phyloP scores from a whole-genome alignment of 2,888 invertebrate species.

The Aleiodes testaceus region DNA sequence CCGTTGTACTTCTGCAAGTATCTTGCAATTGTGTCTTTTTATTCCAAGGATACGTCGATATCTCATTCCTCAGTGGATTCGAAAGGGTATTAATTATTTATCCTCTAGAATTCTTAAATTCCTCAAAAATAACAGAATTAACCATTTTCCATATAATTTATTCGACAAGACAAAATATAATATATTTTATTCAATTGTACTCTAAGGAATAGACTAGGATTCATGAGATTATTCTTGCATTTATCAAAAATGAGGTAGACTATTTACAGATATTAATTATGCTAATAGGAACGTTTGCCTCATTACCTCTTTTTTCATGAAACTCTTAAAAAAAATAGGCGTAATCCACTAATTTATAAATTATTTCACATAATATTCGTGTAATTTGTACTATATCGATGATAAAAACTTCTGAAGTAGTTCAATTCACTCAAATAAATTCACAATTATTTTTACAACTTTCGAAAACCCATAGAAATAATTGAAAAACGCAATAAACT shows the following conservation, averaged over 20 bases:
- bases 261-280: background rate
- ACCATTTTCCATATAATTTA: conserved; percentile 52
- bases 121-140: conserved; percentile 13
- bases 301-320: background rate
- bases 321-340: background rate
- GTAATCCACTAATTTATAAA: background rate
- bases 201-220: no score
- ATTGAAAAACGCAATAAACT: conserved; percentile 44
- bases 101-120: background rate
- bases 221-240: no score
- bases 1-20: conserved; percentile 28
- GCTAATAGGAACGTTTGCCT: conserved; percentile 4
- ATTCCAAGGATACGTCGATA: conserved; percentile 2
- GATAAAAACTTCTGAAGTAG: no score
- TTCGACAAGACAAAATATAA: conserved; percentile 39
- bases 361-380: conserved; percentile 25
- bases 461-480: background rate
- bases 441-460: background rate
- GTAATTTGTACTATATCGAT: background rate
- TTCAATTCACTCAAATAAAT: background rate
- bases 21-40: conserved; percentile 1
- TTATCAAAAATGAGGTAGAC: no score
- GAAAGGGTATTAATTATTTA: no score
- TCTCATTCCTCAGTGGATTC: conserved; percentile 24
- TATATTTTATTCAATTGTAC: no score